Evolutionary conservation across 1,140 invertebrate genomes (phyloP).

Genomic region (Aphelenchoides fujianensis): DNA sequence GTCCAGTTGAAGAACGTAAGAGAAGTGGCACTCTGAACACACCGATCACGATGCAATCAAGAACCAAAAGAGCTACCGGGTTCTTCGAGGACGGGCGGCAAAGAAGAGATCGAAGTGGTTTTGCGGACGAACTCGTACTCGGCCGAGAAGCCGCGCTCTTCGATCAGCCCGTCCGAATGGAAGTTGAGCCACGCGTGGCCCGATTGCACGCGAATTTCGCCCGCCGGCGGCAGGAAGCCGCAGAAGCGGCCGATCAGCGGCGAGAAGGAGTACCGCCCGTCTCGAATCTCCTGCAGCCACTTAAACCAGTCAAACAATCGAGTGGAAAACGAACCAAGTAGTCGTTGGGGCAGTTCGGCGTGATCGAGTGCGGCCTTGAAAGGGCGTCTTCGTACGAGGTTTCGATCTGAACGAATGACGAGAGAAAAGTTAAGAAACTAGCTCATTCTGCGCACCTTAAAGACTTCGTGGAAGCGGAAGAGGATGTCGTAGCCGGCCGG

Average conservation of each 20-base stretch:
- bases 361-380: background rate
- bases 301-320: too few species aligned
- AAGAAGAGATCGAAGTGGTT: conserved; percentile 20
- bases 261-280: conserved; percentile 44
- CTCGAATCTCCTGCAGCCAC: conserved; percentile 44
- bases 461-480: conserved; percentile 35
- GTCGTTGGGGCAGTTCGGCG: conserved; percentile 43
- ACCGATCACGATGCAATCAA: too few species aligned
- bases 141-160: conserved; percentile 41
- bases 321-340: conserved; percentile 44
- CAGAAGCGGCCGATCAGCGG: conserved; percentile 41
- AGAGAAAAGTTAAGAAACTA: background rate
- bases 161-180: conserved; percentile 38
- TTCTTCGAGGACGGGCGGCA: conserved; percentile 17
- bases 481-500: conserved; percentile 41
- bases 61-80: background rate
- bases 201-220: conserved; percentile 29
- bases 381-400: conserved; percentile 39
- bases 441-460: conserved; percentile 27
- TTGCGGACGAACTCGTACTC: conserved; percentile 40
- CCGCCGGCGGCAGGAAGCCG: conserved; percentile 27
- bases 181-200: conserved; percentile 42
- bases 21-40: conserved; percentile 38
- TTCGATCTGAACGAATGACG: conserved; percentile 38
- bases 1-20: conserved; percentile 27